Conservation (phyloP, 2,113 vertebrate species). For the Takifugu flavidus region DNA sequence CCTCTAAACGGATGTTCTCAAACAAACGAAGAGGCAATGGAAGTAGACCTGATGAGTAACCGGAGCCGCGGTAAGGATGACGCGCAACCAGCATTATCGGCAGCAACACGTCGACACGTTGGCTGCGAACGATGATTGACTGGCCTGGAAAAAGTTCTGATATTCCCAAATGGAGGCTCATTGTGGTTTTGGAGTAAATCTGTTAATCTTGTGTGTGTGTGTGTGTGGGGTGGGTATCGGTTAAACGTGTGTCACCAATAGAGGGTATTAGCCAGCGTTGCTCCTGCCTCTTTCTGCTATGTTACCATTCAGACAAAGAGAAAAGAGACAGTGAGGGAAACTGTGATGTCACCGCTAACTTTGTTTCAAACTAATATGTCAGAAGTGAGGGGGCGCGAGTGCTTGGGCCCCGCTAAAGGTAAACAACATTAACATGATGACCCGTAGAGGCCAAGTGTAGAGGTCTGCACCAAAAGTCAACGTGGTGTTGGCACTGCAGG, state of each 20-base stretch:
- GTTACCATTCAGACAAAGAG: slow-evolving; percentile 22
- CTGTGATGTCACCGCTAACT: too few species aligned
- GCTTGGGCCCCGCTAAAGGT: slow-evolving; percentile 4
- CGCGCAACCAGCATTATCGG: slow-evolving; percentile 59
- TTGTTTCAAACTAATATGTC: slow-evolving; percentile 1
- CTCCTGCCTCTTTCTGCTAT: slow-evolving; percentile 7
- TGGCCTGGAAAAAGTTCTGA: slow-evolving; percentile 62
- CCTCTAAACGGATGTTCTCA: slow-evolving; percentile 16
- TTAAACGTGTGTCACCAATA: slow-evolving; percentile 10
- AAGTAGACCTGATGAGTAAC: slow-evolving; percentile 44
- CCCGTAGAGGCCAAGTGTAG: not conserved
- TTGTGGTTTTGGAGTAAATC: slow-evolving; percentile 43
- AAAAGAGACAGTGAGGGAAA: slow-evolving; percentile 1
- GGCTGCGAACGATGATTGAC: slow-evolving; percentile 54
- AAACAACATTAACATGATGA: not conserved
- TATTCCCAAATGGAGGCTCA: slow-evolving; percentile 62
- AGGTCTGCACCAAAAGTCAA: not conserved
- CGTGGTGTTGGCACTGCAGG: not conserved
- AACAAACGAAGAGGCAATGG: slow-evolving; percentile 23
- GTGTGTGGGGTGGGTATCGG: slow-evolving; percentile 23
- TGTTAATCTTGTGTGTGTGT: slow-evolving; percentile 28
- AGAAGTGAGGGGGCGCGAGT: not conserved
- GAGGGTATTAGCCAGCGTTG: slow-evolving; percentile 21
- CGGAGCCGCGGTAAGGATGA: slow-evolving; percentile 46
- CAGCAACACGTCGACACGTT: slow-evolving; percentile 42